Percentiles rank a stretch among this genome's conserved stretches.
Evolutionary conservation across 2,113 vertebrate species (phyloP).

Genomic region (Leptocoma aspasia): DNA sequence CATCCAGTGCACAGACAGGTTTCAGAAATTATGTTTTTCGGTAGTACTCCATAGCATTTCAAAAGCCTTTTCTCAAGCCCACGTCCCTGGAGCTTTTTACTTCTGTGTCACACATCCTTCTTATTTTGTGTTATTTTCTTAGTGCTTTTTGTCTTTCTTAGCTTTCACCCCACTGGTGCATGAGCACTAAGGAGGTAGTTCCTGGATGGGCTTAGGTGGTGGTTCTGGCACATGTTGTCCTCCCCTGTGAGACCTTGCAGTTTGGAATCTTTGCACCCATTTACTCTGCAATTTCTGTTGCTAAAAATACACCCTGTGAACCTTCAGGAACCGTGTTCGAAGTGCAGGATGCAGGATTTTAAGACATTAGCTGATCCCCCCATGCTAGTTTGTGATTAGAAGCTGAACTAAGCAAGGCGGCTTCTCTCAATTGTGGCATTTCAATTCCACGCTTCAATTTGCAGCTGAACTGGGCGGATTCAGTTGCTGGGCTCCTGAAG

Average conservation of each 20-base stretch:
- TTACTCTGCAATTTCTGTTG: background rate
- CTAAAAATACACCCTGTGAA: background rate
- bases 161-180: background rate
- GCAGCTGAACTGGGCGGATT: background rate
- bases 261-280: background rate
- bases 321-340: background rate
- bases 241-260: background rate
- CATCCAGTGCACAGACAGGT: background rate
- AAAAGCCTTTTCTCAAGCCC: background rate
- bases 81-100: background rate
- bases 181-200: background rate
- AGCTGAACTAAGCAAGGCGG: background rate
- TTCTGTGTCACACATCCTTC: background rate
- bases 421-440: background rate
- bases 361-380: background rate
- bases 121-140: background rate
- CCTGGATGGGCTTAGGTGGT: background rate
- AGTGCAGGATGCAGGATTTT: background rate
- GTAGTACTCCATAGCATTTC: background rate
- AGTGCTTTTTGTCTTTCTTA: background rate
- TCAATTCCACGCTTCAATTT: background rate
- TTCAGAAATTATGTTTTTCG: background rate
- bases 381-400: background rate
- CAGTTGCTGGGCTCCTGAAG: background rate
- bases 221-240: background rate